Percentiles rank a stretch among this genome's conserved stretches.
Evolutionary conservation across 2,797 vertebrate genomes (phyloP).

Genomic region (Rallus crepitans): DNA sequence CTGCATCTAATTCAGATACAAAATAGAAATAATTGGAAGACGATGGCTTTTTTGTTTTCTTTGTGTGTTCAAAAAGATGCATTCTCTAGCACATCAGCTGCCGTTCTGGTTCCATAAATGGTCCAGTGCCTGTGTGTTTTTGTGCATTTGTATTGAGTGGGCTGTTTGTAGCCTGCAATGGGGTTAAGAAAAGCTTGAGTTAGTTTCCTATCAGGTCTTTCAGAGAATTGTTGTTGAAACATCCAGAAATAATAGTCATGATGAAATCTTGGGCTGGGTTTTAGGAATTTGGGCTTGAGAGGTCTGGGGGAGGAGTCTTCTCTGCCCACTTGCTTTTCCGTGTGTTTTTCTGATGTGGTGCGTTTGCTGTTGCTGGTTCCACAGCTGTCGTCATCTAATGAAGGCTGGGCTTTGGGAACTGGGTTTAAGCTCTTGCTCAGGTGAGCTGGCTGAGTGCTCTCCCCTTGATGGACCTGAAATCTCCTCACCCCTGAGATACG

Average conservation of each 20-base stretch:
- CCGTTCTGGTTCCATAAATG: not conserved
- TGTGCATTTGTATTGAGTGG: fast-evolving
- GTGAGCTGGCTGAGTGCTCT: not conserved
- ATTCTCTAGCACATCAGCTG: not conserved
- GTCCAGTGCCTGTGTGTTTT: not conserved
- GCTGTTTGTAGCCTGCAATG: not conserved
- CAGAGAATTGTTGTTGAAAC: not conserved
- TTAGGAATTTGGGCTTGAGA: not conserved
- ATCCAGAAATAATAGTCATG: not conserved
- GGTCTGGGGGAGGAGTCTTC: not conserved
- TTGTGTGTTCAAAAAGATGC: not conserved
- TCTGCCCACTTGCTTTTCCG: not conserved
- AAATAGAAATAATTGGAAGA: not conserved
- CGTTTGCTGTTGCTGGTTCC: not conserved
- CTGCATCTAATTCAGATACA: not conserved
- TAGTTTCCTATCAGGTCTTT: not conserved
- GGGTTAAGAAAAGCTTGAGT: not conserved
- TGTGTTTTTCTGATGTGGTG: fast-evolving
- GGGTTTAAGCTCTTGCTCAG: not conserved
- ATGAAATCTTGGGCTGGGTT: not conserved
- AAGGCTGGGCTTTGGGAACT: not conserved
- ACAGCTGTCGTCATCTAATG: not conserved
- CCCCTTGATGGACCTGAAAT: not conserved
- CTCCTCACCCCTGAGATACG: not conserved
- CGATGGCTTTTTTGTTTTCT: not conserved